Evolutionary conservation across 1,140 invertebrate species (phyloP).

Genomic region (Psilanteris sp.): DNA sequence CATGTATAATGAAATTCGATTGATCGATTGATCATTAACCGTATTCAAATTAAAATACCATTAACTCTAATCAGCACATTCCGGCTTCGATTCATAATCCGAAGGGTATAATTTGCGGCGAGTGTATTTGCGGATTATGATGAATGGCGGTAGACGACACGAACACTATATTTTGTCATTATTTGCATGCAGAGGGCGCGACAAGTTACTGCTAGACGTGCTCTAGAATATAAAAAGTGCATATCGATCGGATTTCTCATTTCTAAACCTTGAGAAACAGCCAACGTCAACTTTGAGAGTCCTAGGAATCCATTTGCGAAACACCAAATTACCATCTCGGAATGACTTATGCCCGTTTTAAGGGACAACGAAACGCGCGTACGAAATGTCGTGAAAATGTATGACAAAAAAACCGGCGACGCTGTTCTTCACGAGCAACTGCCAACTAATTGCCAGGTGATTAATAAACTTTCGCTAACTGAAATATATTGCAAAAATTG

Average conservation of each 20-base stretch:
- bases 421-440: slow-evolving; percentile 22
- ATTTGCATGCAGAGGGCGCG: slow-evolving; percentile 66
- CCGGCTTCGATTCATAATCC: slow-evolving; percentile 38
- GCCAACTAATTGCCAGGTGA: slow-evolving; percentile 31
- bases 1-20: neutral
- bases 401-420: slow-evolving; percentile 42
- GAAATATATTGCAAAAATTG: slow-evolving; percentile 2
- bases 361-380: slow-evolving; percentile 30
- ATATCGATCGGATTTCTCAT: slow-evolving; percentile 59
- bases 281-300: slow-evolving; percentile 39
- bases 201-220: slow-evolving; percentile 37
- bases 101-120: slow-evolving; percentile 33
- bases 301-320: slow-evolving; percentile 65
- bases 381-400: slow-evolving; percentile 27
- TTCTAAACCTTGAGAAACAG: slow-evolving; percentile 49
- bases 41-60: slow-evolving; percentile 31
- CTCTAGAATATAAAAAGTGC: slow-evolving; percentile 42
- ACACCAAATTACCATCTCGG: slow-evolving; percentile 65
- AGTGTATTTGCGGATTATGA: slow-evolving; percentile 46
- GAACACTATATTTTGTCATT: slow-evolving; percentile 64
- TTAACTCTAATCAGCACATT: slow-evolving; percentile 51
- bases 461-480: slow-evolving; percentile 1
- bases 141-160: slow-evolving; percentile 21
- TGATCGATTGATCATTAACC: slow-evolving; percentile 35
- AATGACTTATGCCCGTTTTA: slow-evolving; percentile 52